phyloP scores from a whole-genome alignment of 2,113 vertebrate species.

The Clinocottus analis region DNA sequence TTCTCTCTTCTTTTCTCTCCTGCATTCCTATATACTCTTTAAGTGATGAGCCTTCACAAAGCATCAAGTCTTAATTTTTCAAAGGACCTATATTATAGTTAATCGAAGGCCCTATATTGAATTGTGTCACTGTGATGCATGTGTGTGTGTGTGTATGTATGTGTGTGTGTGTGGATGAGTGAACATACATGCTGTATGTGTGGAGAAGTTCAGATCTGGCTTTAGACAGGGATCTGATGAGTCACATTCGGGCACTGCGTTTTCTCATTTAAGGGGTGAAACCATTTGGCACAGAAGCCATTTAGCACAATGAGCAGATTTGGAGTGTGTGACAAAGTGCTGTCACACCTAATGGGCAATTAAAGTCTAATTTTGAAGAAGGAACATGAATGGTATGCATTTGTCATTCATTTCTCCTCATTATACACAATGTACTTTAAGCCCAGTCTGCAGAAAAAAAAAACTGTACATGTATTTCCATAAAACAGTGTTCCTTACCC shows the following conservation, averaged over 20 bases:
- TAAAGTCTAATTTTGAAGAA: conserved; percentile 45
- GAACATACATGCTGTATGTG: not conserved
- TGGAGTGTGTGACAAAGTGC: conserved; percentile 52
- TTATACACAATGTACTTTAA: conserved; percentile 32
- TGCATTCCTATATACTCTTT: not conserved
- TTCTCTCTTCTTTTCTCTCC: not conserved
- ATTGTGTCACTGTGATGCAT: not conserved
- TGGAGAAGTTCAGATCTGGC: conserved; percentile 3
- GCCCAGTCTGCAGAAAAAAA: conserved; percentile 20
- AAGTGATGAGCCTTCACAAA: conserved; percentile 48
- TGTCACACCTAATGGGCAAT: conserved; percentile 52
- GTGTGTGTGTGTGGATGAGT: not conserved
- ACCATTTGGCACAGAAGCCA: conserved; percentile 41
- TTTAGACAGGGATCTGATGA: conserved; percentile 24
- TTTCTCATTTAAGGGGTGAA: conserved; percentile 48
- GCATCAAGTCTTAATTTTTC: conserved; percentile 20
- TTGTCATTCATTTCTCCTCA: conserved; percentile 24
- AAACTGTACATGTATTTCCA: conserved; percentile 21
- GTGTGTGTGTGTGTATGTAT: not conserved
- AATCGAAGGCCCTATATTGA: conserved; percentile 32
- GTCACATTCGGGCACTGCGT: conserved; percentile 14
- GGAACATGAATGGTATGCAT: conserved; percentile 39
- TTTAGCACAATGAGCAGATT: conserved; percentile 47
- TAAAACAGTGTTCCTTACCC: conserved; percentile 24
- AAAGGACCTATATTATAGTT: conserved; percentile 1